These are phyloP conservation scores for Aphelinus certus DNA, from an alignment of 1,140 invertebrate genomes.

Conservation along the genomic window DNA sequence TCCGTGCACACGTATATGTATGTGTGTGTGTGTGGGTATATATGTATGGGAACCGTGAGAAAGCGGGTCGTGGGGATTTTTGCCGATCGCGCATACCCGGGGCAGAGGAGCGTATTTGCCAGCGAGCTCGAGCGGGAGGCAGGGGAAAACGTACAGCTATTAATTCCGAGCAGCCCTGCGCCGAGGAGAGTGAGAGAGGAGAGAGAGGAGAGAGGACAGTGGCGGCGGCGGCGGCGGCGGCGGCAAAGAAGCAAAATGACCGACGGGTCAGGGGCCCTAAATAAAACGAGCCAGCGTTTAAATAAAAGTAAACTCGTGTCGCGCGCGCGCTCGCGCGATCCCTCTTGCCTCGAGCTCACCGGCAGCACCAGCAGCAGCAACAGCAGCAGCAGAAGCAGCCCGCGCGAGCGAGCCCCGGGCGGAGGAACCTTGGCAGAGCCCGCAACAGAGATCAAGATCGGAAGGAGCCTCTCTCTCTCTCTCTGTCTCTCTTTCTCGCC, in stretches of 20 bases:
- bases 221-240: slow-evolving; percentile 1
- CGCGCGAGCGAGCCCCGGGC: no score
- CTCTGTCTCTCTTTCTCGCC: not conserved
- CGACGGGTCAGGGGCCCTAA: slow-evolving; percentile 61
- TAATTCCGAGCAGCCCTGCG: slow-evolving; percentile 57
- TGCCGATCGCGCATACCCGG: slow-evolving; percentile 25
- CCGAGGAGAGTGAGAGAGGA: slow-evolving; percentile 47
- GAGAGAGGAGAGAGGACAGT: slow-evolving; percentile 43
- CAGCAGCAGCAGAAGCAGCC: no score
- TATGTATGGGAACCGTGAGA: slow-evolving; percentile 49
- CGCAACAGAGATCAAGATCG: no score
- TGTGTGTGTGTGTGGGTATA: no score
- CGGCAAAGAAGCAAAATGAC: slow-evolving; percentile 62
- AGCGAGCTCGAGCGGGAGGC: slow-evolving; percentile 24
- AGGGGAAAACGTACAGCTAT: slow-evolving; percentile 60
- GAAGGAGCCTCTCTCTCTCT: not conserved
- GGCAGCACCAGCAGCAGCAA: no score
- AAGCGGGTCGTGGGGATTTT: slow-evolving; percentile 53
- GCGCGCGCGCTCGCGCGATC: slow-evolving; percentile 35
- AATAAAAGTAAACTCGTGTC: slow-evolving; percentile 67
- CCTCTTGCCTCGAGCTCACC: not conserved
- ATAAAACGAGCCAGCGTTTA: slow-evolving; percentile 65
- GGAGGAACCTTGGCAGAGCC: no score
- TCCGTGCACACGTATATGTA: no score
- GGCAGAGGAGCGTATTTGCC: slow-evolving; percentile 45